A percentile compares a stretch with the other conserved stretches of the same genome.
Conservation (phyloP, 2,797 vertebrate genomes). For the Gymnoscopelus microlampas region DNA sequence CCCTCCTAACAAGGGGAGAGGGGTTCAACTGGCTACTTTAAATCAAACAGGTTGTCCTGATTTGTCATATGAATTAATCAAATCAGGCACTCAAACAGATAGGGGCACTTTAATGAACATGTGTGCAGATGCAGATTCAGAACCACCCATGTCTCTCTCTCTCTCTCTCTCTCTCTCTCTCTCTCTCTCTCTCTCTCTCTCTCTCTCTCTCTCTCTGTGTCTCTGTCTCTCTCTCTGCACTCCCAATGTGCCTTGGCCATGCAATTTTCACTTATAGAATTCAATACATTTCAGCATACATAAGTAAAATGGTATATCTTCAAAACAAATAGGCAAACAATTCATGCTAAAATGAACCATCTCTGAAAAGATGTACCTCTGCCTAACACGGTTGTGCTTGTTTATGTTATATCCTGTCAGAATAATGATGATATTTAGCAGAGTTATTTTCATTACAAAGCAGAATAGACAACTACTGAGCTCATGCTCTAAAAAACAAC, state of each 20-base stretch:
- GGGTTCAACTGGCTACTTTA: constrained; percentile 35
- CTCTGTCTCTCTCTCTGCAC: neutral
- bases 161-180: neutral
- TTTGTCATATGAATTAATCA: constrained; percentile 59
- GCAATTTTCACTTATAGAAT: neutral
- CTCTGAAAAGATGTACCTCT: neutral
- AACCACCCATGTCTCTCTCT: constrained; percentile 1
- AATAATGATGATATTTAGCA: constrained; percentile 4
- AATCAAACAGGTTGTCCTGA: constrained; percentile 59
- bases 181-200: neutral
- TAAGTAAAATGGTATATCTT: neutral
- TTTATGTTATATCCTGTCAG: constrained; percentile 9
- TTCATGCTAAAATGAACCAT: neutral
- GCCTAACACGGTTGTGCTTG: constrained; percentile 14
- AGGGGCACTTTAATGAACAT: constrained; percentile 34
- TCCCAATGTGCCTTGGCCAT: constrained; percentile 9
- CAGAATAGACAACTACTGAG: neutral
- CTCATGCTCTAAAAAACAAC: neutral
- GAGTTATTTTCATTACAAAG: neutral
- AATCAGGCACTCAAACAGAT: constrained; percentile 41
- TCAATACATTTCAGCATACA: neutral
- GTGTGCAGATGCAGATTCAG: neutral
- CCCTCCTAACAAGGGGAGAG: constrained; percentile 21
- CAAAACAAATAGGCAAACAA: neutral
- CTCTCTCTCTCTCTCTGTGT: neutral